A percentile compares a stretch with the other conserved stretches of the same genome.
Conservation (phyloP, 2,797 vertebrate species). For the Anomalospiza imberbis region DNA sequence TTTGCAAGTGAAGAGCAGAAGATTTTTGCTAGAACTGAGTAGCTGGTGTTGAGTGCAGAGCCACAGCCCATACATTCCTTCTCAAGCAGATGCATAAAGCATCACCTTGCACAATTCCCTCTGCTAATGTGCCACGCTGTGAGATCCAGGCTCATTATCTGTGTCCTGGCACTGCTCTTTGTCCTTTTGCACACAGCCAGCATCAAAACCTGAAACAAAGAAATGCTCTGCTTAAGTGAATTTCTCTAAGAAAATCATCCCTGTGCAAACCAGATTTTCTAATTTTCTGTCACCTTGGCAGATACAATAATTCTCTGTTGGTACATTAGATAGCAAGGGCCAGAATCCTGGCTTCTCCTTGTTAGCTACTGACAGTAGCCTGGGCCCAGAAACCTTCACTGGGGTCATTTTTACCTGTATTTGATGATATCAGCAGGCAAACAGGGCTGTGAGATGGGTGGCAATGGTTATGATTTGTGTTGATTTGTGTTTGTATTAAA, state of each 20-base stretch:
- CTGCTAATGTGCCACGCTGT: accelerated
- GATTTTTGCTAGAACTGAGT: neutral
- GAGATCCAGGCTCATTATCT: neutral
- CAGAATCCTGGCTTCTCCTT: neutral
- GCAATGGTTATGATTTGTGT: accelerated
- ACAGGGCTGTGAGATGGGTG: neutral
- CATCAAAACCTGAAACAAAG: neutral
- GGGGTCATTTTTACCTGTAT: neutral
- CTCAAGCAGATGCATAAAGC: neutral
- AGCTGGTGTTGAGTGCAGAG: neutral
- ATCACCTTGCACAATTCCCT: neutral
- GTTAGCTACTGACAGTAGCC: neutral
- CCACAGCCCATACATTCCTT: no score
- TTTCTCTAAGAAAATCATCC: neutral
- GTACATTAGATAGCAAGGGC: neutral
- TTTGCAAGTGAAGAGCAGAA: neutral
- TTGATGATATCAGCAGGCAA: neutral
- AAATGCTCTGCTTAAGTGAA: neutral
- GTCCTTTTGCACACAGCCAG: neutral
- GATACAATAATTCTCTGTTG: neutral
- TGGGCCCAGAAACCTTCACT: neutral
- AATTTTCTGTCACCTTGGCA: neutral
- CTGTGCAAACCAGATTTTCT: neutral
- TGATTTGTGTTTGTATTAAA: neutral
- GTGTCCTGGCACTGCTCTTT: neutral